Evolutionary conservation across 2,113 vertebrate genomes (phyloP), one percentile per base, ranked within the genome.

Genomic region (Prionailurus bengalensis): DNA sequence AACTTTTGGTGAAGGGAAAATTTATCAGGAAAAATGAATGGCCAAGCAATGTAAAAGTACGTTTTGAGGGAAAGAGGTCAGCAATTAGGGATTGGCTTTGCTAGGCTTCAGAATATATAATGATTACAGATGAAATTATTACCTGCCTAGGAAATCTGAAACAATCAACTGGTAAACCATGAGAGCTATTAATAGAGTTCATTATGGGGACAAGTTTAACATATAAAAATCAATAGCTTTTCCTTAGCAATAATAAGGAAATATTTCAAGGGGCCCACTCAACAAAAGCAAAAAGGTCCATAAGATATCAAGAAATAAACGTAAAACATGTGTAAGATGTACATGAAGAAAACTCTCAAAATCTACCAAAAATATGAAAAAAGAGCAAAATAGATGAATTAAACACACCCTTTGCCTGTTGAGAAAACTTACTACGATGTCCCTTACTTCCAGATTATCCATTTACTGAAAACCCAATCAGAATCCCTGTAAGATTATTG

Each of bases 401-500:
- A 86, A 71, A 39, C 45, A 51, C 74, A 33, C 25, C 25, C 19
- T 74, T 91, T 94, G 65, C 27, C 33, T 78, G 48, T 74, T 91
- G 88, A 82, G 68, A 96, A 92, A 88, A 55, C 25, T 33, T 27
- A 45, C 80, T 48, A 88, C 68, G 70, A 82, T 76, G 48, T 94
- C 25, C 33, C 7, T 81, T 81, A 73, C 19, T 70, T 87, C 11
- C 36, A 48, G 36, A 31, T 71, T 79, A 31, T 58, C 71, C 80
- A 65, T 95, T 71, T 29, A 88, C 68, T 82, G 51, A 92, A 91
- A 95, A 88, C 61, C 39, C 51, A 70, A 5, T 92, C 61, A 92
- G 68, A 83, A 70, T 88, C 48, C 15, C 71, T 42, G 29, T 70
- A 58, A 92, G 33, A 87, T 87, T 73, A 76, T 65, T 76, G 80